These are phyloP conservation scores for Carassius auratus DNA, from an alignment of 2,113 vertebrate species.

Conservation along the genomic window DNA sequence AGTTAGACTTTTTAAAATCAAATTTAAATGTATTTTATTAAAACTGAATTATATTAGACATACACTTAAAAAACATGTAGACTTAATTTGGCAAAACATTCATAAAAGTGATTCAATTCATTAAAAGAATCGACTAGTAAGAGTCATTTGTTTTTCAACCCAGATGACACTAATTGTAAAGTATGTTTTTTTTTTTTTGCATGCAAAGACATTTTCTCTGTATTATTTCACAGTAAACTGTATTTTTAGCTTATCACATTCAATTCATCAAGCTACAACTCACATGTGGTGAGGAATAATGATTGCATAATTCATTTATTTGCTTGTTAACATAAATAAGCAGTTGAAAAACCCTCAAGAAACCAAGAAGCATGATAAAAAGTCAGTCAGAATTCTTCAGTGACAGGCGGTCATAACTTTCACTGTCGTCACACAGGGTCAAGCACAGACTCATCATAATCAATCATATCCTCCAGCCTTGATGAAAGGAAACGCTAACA, in stretches of 20 bases:
- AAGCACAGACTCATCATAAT: constrained; percentile 17
- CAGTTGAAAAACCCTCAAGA: not conserved
- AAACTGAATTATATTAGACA: no score
- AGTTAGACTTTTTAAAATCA: not conserved
- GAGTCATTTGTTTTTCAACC: no score
- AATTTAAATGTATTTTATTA: not conserved
- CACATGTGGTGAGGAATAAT: not conserved
- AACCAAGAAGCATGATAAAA: not conserved
- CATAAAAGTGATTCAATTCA: not conserved
- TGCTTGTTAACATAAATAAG: not conserved
- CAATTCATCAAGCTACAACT: not conserved
- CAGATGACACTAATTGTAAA: not conserved
- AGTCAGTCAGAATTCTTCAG: not conserved
- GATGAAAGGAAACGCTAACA: constrained; percentile 38
- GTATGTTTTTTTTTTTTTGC: not conserved
- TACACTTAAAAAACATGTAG: no score
- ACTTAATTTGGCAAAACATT: not conserved
- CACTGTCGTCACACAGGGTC: not conserved
- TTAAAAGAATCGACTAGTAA: not conserved
- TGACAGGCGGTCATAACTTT: constrained; percentile 17
- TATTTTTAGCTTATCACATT: not conserved
- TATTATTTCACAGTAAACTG: not conserved
- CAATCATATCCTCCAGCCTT: constrained; percentile 26
- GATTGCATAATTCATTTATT: not conserved
- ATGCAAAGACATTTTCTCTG: not conserved